Base-by-base conservation (phyloP, 2,113 vertebrate species). In the Coturnix japonica region DNA sequence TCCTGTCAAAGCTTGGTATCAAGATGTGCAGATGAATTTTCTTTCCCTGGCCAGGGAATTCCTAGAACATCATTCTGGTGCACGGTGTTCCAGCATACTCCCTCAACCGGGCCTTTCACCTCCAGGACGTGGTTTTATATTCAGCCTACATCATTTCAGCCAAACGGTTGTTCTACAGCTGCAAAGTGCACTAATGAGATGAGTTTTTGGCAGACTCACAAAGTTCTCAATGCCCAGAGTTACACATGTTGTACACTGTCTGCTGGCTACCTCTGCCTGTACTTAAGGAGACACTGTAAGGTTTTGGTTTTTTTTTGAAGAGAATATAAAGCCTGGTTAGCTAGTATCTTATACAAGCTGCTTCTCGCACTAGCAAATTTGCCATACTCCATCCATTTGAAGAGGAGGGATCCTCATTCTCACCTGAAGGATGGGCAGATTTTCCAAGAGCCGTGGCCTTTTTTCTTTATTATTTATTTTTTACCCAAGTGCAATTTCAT, bases 121-220 rank as follows among this genome's bases (percentile, higher is more conserved):
- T 81, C 49, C 66, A 93, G 93, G 91, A 89, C 84, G 35, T 21
- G 57, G 87, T 81, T 96, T 96, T 91, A 63, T 66, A 93, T 90
- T 96, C 91, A 93, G 71, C 53, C 90, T 82, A 80, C 59, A 87
- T 95, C 80, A 85, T 89, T 95, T 85, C 82, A 90, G 89, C 87
- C 93, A 89, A 91, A 77, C 23, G 77, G 82, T 90, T 85, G 73
- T 78, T 91, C 49, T 73, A 87, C 81, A 85, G 74, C 59, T 95
- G 89, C 89, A 83, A 75, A 92, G 90, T 14, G 0, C 84, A 89
- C 86, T 87, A 85, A 90, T 59, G 83, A 95, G 91, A 93, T 82
- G 86, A 91, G 69, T 53, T 81, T 88, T 76, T 86, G 89, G 95
- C 79, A 86, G 71, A 64, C 93, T 82, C 47, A 3, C 91, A 89